Conservation (phyloP, 2,888 invertebrate genomes). For the Macaria notata region DNA sequence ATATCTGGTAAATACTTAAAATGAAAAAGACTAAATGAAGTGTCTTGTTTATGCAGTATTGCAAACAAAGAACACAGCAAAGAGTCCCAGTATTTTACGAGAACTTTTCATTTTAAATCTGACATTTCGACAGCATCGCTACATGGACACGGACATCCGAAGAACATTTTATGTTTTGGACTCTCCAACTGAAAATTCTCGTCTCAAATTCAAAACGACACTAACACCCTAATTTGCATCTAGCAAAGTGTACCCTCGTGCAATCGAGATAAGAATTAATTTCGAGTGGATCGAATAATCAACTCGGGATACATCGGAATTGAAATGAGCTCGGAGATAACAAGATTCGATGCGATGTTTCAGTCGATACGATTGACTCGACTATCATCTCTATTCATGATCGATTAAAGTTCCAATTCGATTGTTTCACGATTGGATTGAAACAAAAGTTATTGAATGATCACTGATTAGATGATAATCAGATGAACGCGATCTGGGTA, state of each 20-base stretch:
- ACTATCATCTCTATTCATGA: constrained; percentile 52
- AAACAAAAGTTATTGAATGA: constrained; percentile 78
- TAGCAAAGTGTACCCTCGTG: constrained; percentile 41
- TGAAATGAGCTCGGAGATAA: constrained; percentile 64
- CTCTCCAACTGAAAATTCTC: constrained; percentile 56
- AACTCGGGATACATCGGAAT: constrained; percentile 55
- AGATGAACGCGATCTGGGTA: constrained; percentile 64
- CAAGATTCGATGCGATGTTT: constrained; percentile 64
- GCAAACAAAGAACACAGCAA: constrained; percentile 17
- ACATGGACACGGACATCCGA: constrained; percentile 48
- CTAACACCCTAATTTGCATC: constrained; percentile 31
- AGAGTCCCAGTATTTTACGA: constrained; percentile 19
- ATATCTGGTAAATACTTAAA: too few species aligned
- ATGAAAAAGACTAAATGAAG: too few species aligned
- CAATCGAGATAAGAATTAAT: constrained; percentile 45
- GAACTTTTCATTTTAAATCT: constrained; percentile 51
- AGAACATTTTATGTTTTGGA: constrained; percentile 65
- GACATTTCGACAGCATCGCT: constrained; percentile 57
- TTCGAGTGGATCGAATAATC: constrained; percentile 42
- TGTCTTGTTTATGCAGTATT: background rate
- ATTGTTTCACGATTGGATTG: constrained; percentile 43
- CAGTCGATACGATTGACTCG: constrained; percentile 40
- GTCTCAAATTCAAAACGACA: constrained; percentile 45
- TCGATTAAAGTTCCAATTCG: constrained; percentile 46
- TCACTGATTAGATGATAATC: constrained; percentile 82